Base-by-base conservation (phyloP, 2,797 vertebrate species). In the Hylomyscus alleni region DNA sequence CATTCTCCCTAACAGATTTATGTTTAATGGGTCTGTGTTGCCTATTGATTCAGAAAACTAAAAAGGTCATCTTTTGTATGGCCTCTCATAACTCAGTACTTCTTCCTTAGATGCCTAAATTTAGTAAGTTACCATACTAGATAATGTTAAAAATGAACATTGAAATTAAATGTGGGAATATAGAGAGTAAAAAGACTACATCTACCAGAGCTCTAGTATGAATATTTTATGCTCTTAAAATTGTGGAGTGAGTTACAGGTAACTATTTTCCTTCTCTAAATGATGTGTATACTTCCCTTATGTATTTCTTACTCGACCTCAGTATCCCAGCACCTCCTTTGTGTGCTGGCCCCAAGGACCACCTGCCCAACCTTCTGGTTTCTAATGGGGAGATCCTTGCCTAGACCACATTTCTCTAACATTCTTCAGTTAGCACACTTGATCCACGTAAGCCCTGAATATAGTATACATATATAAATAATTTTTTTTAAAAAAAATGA, bases 61-160 rank as follows among this genome's bases (percentile, higher is more conserved):
- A 7, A 58, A 40, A 72, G 9, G 0, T 29, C 75, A 1, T 31
- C 84, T 91, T 95, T 89, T 72, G 2, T 37, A 37, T 89, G 47
- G 80, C 9, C 76, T 93, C 3, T 93, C 34, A n/a, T 88, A 91
- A 47, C 37, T 83, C 80, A 76, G 72, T 0, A 78, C 26, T 54
- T 94, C 84, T 86, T 90, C 29, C 72, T 95, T 87, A 83, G 37
- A 6, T 90, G 80, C 86, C 56, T 60, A 75, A 67, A 20, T 76
- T 40, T 84, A 77, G 65, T 86, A 91, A 84, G 34, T 40, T 73
- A 26, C 50, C 5, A 12, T 26, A 56, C 2, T 50, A 73, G 8
- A 2, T 34, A 92, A 44, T 6, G 44, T 82, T n/a, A 95, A 15
- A 31, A 58, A 26, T 72, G 26, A 89, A 58, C 5, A 56, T 11